These are phyloP conservation scores for Paracanthobrama guichenoti DNA, from an alignment of 2,113 vertebrate species.

Conservation along the genomic window DNA sequence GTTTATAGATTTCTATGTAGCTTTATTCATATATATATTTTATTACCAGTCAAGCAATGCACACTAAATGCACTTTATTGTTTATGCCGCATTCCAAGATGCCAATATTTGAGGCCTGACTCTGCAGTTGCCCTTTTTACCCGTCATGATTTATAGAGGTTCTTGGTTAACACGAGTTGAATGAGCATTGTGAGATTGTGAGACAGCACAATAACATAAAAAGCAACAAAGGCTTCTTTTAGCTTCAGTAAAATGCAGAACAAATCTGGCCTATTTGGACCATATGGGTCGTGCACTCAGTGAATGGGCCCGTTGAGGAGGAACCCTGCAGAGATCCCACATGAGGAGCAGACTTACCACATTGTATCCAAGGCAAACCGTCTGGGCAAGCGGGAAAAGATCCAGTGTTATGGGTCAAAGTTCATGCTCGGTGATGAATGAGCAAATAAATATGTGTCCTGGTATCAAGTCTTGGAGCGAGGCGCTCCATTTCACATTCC, in stretches of 20 bases:
- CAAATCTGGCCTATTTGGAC: slow-evolving; percentile 44
- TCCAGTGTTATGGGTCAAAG: slow-evolving; percentile 71
- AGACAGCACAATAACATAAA: background rate
- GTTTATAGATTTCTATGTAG: background rate
- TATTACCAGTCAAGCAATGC: background rate
- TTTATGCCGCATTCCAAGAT: background rate
- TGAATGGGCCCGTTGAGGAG: slow-evolving; percentile 32
- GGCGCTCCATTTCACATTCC: slow-evolving; percentile 72
- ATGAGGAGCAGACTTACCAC: slow-evolving; percentile 36
- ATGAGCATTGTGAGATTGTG: background rate
- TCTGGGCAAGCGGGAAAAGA: slow-evolving; percentile 52
- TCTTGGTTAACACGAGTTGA: background rate
- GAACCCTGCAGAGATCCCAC: slow-evolving; percentile 46
- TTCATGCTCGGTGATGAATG: slow-evolving; percentile 71
- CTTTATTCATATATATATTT: slow-evolving; percentile 3
- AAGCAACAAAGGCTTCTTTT: slow-evolving; percentile 28
- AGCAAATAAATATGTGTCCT: slow-evolving; percentile 72
- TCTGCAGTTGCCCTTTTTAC: background rate
- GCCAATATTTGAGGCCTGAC: background rate
- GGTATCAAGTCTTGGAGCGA: slow-evolving; percentile 56
- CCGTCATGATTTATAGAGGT: background rate
- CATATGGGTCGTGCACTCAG: slow-evolving; percentile 33
- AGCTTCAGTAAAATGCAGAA: slow-evolving; percentile 43
- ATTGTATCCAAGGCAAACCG: slow-evolving; percentile 46
- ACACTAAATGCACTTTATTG: slow-evolving; percentile 2